phyloP scores from a whole-genome alignment of 2,797 vertebrate species.

The Gallinago stenura region DNA sequence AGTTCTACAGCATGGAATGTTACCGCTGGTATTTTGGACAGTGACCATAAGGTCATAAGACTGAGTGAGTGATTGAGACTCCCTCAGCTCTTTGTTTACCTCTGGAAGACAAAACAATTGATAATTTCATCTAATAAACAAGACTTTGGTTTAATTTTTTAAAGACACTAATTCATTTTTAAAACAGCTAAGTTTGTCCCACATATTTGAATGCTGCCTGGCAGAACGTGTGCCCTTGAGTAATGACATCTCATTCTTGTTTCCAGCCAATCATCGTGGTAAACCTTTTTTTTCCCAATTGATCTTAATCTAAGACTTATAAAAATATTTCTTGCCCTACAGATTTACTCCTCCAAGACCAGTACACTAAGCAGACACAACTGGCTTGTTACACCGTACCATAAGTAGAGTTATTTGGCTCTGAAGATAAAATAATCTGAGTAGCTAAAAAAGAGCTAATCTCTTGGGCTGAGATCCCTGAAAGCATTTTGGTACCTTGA shows the following conservation, averaged over 20 bases:
- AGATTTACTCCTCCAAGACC: not conserved
- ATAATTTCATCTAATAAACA: conserved; percentile 23
- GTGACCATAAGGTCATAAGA: conserved; percentile 59
- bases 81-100: conserved; percentile 52
- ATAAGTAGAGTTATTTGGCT: not conserved
- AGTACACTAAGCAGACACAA: not conserved
- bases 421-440: not conserved
- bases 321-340: not conserved
- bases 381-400: not conserved
- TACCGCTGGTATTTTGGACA: conserved; percentile 66
- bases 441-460: not conserved
- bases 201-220: not conserved
- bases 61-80: not conserved
- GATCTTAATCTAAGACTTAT: not conserved
- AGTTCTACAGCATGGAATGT: not conserved
- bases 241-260: not conserved
- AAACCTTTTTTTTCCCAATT: not conserved
- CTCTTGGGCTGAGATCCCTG: not conserved
- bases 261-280: not conserved
- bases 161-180: not conserved
- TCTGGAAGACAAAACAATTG: conserved; percentile 48
- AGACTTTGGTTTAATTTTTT: not conserved
- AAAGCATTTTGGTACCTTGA: not conserved
- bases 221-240: not conserved
- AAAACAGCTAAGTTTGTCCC: not conserved